phyloP scores from a whole-genome alignment of 2,113 vertebrate genomes.

The Phalacrocorax aristotelis region DNA sequence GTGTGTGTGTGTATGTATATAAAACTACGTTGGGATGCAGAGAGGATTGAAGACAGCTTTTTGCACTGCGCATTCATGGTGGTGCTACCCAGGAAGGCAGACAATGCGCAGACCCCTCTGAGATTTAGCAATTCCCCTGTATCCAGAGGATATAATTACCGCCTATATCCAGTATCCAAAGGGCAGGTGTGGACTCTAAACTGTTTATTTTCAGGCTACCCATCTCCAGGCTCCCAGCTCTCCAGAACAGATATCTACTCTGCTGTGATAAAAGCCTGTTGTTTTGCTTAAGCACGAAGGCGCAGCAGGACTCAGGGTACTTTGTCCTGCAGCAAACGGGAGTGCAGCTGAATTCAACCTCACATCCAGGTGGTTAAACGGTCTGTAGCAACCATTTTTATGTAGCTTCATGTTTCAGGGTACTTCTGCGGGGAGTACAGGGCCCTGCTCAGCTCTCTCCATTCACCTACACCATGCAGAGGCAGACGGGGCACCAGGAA shows the following conservation, averaged over 20 bases:
- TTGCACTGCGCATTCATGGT: not conserved
- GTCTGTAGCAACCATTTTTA: not conserved
- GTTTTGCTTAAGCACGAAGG: not conserved
- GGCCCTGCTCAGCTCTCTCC: not conserved
- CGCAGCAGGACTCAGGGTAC: not conserved
- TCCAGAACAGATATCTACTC: not conserved
- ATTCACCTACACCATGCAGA: fast-evolving
- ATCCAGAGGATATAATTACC: fast-evolving
- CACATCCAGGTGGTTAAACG: fast-evolving
- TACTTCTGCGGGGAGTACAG: not conserved
- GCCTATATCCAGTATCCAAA: not conserved
- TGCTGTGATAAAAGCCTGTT: not conserved
- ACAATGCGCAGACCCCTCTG: not conserved
- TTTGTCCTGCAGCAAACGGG: not conserved
- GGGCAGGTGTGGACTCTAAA: not conserved
- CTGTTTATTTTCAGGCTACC: not conserved
- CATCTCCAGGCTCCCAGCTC: not conserved
- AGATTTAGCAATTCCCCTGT: not conserved
- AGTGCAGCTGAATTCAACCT: not conserved
- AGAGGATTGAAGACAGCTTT: not conserved
- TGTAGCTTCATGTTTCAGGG: not conserved
- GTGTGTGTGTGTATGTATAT: too few species aligned
- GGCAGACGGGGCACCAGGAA: not conserved
- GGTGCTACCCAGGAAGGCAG: not conserved
- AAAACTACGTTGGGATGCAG: too few species aligned